Conservation (phyloP, 2,113 vertebrate genomes). For the Pseudonaja textilis region DNA sequence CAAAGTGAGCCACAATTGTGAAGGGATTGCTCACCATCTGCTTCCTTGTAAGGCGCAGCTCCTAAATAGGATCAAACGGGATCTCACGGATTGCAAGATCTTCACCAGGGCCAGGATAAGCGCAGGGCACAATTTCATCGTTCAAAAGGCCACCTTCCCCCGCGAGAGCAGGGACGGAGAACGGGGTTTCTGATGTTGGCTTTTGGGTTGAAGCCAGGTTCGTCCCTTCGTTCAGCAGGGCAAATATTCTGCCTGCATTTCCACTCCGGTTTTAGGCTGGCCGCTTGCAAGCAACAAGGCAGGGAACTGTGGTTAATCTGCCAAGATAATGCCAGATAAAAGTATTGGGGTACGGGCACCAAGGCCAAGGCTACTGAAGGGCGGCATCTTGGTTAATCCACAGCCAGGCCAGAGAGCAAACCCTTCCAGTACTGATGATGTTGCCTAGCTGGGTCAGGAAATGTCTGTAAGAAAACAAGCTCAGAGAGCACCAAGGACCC, state of each 20-base stretch:
- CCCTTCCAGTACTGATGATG: background rate
- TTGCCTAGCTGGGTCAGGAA: too few relatives aligned
- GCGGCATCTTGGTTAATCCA: background rate
- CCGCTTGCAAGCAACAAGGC: background rate
- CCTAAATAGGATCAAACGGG: slow-evolving; percentile 20
- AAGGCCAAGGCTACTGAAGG: background rate
- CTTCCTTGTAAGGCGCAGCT: slow-evolving; percentile 35
- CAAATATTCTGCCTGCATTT: background rate
- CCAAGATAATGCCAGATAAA: background rate
- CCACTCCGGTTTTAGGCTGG: background rate
- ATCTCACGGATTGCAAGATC: background rate
- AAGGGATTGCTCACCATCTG: slow-evolving; percentile 12
- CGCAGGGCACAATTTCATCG: background rate
- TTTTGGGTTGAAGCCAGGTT: background rate
- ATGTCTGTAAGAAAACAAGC: too few relatives aligned
- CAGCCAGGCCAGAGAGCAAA: background rate
- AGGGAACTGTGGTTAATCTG: background rate
- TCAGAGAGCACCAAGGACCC: too few relatives aligned
- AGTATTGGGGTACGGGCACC: background rate
- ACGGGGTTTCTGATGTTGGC: background rate
- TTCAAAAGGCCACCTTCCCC: background rate
- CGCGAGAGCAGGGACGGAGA: background rate
- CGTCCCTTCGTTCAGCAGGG: background rate
- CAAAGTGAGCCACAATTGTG: background rate
- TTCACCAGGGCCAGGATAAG: background rate